Percentiles rank a stretch among this genome's conserved stretches.
These are phyloP conservation scores for Protophormia terraenovae DNA, from an alignment of 2,888 invertebrate genomes.

Conservation along the genomic window DNA sequence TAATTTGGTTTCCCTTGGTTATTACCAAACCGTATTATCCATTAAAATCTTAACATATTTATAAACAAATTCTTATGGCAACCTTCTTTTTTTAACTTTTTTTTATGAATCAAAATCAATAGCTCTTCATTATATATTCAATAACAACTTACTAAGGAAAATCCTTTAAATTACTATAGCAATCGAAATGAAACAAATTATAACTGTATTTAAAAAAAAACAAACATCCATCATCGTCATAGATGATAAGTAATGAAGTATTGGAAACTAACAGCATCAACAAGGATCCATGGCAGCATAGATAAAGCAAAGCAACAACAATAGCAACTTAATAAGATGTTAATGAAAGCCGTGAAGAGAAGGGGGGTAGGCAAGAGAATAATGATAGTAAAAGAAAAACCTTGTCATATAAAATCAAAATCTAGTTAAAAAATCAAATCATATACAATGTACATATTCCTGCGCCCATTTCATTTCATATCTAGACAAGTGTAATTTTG, in stretches of 20 bases:
- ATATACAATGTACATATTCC: background rate
- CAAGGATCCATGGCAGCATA: too few species aligned
- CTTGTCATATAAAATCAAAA: constrained; percentile 1
- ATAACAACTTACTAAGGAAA: background rate
- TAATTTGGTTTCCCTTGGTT: too few species aligned
- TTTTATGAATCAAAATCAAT: background rate
- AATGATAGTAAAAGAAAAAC: background rate
- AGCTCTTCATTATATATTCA: background rate
- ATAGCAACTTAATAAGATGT: background rate
- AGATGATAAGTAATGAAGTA: too few species aligned
- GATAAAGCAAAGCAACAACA: background rate
- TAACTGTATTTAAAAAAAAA: background rate
- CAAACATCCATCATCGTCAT: background rate
- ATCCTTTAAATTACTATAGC: too few species aligned
- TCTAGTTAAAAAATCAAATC: constrained; percentile 23
- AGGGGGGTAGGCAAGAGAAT: too few species aligned
- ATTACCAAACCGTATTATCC: too few species aligned
- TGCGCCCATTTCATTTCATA: background rate
- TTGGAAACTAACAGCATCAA: too few species aligned
- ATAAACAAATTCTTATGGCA: background rate
- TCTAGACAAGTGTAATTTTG: background rate
- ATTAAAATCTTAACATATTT: too few species aligned
- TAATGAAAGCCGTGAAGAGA: background rate
- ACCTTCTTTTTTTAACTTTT: background rate
- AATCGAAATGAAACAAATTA: too few species aligned